These are phyloP conservation scores for Lasioglossum villosulum DNA, from an alignment of 2,888 invertebrate genomes.

Conservation along the genomic window DNA sequence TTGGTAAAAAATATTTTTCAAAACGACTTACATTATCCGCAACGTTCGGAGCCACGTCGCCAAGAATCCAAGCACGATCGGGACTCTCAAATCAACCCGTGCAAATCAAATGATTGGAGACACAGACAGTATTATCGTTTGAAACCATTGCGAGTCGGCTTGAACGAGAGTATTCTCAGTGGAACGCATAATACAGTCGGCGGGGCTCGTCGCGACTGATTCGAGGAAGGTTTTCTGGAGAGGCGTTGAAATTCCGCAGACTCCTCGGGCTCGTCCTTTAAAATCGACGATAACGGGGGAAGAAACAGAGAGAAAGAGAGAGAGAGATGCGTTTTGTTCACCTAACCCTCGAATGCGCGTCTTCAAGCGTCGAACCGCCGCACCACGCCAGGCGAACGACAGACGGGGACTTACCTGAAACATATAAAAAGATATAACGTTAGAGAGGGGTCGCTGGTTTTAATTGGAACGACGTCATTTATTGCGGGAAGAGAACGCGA, in stretches of 20 bases:
- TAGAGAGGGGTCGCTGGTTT: conserved; percentile 63
- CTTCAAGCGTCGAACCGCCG: conserved; percentile 39
- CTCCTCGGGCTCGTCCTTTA: conserved; percentile 37
- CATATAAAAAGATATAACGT: conserved; percentile 66
- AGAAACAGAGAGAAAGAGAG: neutral
- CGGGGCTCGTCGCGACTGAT: conserved; percentile 7
- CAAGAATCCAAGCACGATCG: neutral
- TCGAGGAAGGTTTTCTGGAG: conserved; percentile 9
- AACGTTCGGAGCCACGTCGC: neutral
- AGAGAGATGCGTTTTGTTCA: conserved; percentile 23
- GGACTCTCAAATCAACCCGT: neutral
- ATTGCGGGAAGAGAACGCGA: conserved; percentile 58
- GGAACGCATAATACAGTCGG: conserved; percentile 14
- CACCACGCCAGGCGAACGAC: conserved; percentile 15
- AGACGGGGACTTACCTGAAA: conserved; percentile 65
- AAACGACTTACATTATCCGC: neutral
- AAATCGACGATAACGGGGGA: conserved; percentile 39
- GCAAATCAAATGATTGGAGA: conserved; percentile 7
- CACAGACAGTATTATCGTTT: conserved; percentile 5
- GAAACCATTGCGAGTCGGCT: conserved; percentile 10
- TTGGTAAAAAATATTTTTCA: neutral
- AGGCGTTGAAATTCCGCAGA: conserved; percentile 47
- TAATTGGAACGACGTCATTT: conserved; percentile 74
- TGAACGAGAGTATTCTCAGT: neutral
- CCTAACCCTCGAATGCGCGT: conserved; percentile 18